These are phyloP conservation scores for Ridgeia piscesae DNA, from an alignment of 1,140 invertebrate species.

Conservation along the genomic window DNA sequence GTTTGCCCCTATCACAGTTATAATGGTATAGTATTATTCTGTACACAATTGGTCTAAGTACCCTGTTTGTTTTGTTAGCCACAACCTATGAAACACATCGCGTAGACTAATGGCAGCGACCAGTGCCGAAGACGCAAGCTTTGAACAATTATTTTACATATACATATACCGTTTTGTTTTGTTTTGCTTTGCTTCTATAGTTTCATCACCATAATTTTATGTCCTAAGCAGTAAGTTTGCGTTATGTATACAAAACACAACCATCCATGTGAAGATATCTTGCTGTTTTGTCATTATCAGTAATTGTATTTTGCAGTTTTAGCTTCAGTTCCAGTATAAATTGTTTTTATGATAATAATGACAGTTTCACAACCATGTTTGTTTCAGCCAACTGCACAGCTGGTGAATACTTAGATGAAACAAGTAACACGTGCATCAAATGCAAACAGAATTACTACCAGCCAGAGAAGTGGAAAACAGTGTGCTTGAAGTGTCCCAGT, in stretches of 20 bases:
- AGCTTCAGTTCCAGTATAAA: too few species aligned
- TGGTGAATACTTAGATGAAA: conserved; percentile 81
- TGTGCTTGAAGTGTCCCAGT: conserved; percentile 18
- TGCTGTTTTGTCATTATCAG: too few species aligned
- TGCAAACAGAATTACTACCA: conserved; percentile 94
- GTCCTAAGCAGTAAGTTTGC: too few species aligned
- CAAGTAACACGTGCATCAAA: conserved; percentile 76
- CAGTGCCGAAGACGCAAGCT: too few species aligned
- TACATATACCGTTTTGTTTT: too few species aligned
- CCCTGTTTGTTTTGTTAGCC: background rate
- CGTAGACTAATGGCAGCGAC: too few species aligned
- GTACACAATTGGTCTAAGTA: background rate
- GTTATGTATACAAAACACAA: too few species aligned
- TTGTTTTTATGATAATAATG: background rate
- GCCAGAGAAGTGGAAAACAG: conserved; percentile 64
- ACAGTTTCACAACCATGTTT: conserved; percentile 15
- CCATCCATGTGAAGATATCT: too few species aligned
- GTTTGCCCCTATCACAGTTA: background rate
- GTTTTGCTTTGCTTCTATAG: background rate
- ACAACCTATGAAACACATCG: background rate
- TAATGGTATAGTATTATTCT: background rate
- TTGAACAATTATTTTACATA: too few species aligned
- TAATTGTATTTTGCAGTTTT: too few species aligned
- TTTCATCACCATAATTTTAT: background rate
- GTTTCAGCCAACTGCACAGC: conserved; percentile 51